phyloP scores from a whole-genome alignment of 2,113 vertebrate species.

The Caranx ignobilis region DNA sequence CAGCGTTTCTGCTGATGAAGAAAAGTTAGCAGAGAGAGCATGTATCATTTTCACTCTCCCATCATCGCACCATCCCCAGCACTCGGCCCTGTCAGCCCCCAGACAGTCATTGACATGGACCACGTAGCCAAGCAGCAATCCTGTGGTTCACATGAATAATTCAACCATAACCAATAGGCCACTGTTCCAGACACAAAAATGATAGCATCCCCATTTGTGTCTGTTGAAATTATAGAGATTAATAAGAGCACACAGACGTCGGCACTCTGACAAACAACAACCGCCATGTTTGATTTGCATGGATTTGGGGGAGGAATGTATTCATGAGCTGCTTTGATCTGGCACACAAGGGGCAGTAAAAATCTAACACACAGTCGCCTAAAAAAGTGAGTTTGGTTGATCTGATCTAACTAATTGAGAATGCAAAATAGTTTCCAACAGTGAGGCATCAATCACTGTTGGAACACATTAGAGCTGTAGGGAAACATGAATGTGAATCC shows the following conservation, averaged over 20 bases:
- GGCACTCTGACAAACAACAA: conserved; percentile 63
- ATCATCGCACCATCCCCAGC: conserved; percentile 26
- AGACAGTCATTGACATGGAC: conserved; percentile 68
- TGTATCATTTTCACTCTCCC: conserved; percentile 60
- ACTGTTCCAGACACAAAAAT: conserved; percentile 73
- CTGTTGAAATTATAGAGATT: conserved; percentile 78
- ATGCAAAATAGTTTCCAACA: conserved; percentile 20
- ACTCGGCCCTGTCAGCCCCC: conserved; percentile 38
- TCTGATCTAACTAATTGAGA: conserved; percentile 46
- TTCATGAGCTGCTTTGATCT: conserved; percentile 59
- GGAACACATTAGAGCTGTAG: background rate
- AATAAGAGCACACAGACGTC: conserved; percentile 65
- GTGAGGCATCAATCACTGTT: conserved; percentile 14
- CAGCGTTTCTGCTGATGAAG: conserved; percentile 67
- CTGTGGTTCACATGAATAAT: conserved; percentile 75
- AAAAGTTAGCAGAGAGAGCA: conserved; percentile 39
- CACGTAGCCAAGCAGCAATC: conserved; percentile 64
- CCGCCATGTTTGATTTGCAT: conserved; percentile 72
- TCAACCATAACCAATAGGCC: conserved; percentile 78
- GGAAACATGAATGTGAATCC: background rate
- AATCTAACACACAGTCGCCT: conserved; percentile 16
- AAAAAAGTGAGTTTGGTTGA: conserved; percentile 35
- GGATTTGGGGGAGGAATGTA: conserved; percentile 66
- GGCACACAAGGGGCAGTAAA: conserved; percentile 18
- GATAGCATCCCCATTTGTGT: conserved; percentile 70